Percentiles rank a stretch among this genome's conserved stretches.
These are phyloP conservation scores for Panulirus ornatus DNA, from an alignment of 1,140 invertebrate genomes.

Conservation along the genomic window DNA sequence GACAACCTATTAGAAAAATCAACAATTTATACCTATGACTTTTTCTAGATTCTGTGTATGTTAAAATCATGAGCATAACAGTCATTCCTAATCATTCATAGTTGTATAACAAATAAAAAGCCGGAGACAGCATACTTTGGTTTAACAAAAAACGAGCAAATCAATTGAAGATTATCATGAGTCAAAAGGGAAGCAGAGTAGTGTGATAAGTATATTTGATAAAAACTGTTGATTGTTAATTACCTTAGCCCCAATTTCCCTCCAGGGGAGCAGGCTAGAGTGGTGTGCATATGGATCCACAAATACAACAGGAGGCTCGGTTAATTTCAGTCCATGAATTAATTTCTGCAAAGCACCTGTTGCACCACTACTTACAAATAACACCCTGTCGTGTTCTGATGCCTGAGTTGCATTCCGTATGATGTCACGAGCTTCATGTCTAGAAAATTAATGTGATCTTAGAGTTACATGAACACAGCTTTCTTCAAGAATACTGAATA, in stretches of 20 bases:
- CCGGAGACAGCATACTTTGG: too few relatives aligned
- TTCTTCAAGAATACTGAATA: background rate
- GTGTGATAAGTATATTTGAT: background rate
- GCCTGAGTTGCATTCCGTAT: conserved; percentile 89
- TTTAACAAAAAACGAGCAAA: too few relatives aligned
- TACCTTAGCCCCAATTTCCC: conserved; percentile 88
- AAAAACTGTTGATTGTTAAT: too few relatives aligned
- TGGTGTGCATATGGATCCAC: conserved; percentile 85
- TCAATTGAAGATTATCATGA: too few relatives aligned
- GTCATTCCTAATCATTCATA: too few relatives aligned
- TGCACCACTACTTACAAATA: conserved; percentile 87
- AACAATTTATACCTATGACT: too few relatives aligned
- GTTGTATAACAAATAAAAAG: too few relatives aligned
- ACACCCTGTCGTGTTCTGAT: conserved; percentile 88
- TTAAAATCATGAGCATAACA: too few relatives aligned
- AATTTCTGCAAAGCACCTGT: conserved; percentile 85
- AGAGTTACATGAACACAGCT: too few relatives aligned
- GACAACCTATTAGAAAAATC: conserved; percentile 61
- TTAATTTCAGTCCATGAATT: conserved; percentile 83
- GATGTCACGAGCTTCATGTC: conserved; percentile 89
- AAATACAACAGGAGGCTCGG: conserved; percentile 83
- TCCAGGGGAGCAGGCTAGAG: conserved; percentile 90
- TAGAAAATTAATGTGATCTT: conserved; percentile 78
- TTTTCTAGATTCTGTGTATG: too few relatives aligned
- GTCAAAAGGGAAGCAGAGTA: too few relatives aligned